Evolutionary conservation across 1,140 invertebrate genomes (phyloP).

Genomic region (Acyrthosiphon pisum): DNA sequence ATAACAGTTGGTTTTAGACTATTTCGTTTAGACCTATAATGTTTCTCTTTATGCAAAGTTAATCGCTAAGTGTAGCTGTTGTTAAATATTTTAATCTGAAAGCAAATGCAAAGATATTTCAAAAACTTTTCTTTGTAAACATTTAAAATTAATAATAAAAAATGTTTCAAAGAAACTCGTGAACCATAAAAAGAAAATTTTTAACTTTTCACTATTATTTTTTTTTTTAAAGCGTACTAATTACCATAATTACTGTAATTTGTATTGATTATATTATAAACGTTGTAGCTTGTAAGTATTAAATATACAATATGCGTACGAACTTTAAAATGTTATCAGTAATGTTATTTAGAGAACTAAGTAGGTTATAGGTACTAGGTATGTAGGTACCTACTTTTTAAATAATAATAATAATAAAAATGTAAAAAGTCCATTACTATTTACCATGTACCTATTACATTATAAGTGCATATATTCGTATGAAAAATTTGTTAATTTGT

Average conservation of each 20-base stretch:
- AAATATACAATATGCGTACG: not conserved
- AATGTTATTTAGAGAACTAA: not conserved
- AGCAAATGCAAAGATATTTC: not conserved
- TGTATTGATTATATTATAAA: not conserved
- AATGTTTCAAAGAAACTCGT: not conserved
- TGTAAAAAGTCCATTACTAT: not conserved
- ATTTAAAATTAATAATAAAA: conserved; percentile 26
- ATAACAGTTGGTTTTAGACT: not conserved
- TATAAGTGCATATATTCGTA: not conserved
- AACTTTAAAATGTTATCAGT: not conserved
- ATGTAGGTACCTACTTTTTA: not conserved
- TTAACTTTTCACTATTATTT: not conserved
- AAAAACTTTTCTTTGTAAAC: not conserved
- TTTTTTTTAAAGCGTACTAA: not conserved
- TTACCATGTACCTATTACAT: not conserved
- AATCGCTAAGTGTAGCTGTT: not conserved
- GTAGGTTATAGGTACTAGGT: not conserved
- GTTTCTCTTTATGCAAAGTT: not conserved
- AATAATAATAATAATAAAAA: not conserved
- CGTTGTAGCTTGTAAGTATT: not conserved
- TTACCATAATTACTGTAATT: not conserved
- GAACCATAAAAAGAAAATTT: not conserved
- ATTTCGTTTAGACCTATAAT: not conserved
- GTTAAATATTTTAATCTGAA: conserved; percentile 3
- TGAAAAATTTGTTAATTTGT: not conserved